Percentiles rank a stretch among this genome's conserved stretches.
phyloP scores from a whole-genome alignment of 1,140 invertebrate genomes.

The Drosophila kurseongensis region DNA sequence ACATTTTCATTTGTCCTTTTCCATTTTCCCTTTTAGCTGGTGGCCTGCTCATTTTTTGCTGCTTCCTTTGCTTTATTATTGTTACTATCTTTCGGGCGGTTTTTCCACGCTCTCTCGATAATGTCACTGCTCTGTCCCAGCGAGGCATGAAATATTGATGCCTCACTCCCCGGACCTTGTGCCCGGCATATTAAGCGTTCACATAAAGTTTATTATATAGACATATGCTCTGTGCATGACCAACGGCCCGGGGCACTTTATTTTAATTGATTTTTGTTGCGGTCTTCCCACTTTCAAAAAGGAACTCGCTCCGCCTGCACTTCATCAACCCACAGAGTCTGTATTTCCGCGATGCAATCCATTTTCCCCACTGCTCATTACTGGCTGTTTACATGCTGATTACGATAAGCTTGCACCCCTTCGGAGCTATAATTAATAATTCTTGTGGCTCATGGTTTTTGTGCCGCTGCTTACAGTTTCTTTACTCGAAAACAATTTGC shows the following conservation, averaged over 20 bases:
- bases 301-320: background rate
- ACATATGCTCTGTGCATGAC: constrained; percentile 24
- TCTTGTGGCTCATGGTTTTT: constrained; percentile 9
- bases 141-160: constrained; percentile 76
- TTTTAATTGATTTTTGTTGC: constrained; percentile 32
- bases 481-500: background rate
- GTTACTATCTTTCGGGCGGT: constrained; percentile 53
- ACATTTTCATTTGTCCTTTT: constrained; percentile 15
- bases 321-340: constrained; percentile 6
- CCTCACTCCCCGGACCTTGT: constrained; percentile 4
- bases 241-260: constrained; percentile 30
- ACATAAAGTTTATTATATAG: constrained; percentile 44
- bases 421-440: constrained; percentile 39
- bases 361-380: constrained; percentile 24
- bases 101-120: constrained; percentile 37
- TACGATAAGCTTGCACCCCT: constrained; percentile 30
- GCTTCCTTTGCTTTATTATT: constrained; percentile 37
- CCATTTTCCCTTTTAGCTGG: constrained; percentile 30
- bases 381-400: constrained; percentile 38
- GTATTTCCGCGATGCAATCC: constrained; percentile 2
- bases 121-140: constrained; percentile 44
- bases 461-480: background rate
- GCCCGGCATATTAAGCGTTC: constrained; percentile 41
- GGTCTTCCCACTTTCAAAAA: constrained; percentile 22
- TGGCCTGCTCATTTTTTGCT: constrained; percentile 25